Conservation (phyloP, 2,888 invertebrate species). For the Caenorhabditis becei region DNA sequence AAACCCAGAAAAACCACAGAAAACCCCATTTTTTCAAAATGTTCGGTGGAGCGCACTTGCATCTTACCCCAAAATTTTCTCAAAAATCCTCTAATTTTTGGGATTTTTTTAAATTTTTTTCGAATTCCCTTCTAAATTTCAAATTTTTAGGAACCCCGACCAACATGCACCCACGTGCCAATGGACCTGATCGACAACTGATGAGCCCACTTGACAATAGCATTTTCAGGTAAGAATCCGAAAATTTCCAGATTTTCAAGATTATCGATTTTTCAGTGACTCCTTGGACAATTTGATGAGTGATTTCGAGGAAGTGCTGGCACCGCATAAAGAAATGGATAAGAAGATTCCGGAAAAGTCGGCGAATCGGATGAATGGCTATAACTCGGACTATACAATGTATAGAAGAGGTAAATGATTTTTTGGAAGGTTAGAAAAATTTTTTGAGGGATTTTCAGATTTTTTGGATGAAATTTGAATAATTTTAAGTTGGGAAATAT, state of each 20-base stretch:
- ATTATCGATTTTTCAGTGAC: constrained; percentile 62
- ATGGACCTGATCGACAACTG: constrained; percentile 51
- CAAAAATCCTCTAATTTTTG: constrained; percentile 4
- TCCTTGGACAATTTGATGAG: constrained; percentile 79
- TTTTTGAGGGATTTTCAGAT: too few species aligned
- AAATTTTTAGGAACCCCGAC: constrained; percentile 55
- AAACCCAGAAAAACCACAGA: too few species aligned
- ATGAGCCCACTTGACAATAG: constrained; percentile 70
- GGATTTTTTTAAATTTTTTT: neutral
- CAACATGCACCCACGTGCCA: constrained; percentile 38
- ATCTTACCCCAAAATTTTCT: too few species aligned
- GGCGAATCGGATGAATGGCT: constrained; percentile 53
- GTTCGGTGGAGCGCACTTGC: too few species aligned
- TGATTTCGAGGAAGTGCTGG: constrained; percentile 77
- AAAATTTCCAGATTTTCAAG: neutral
- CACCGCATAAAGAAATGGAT: constrained; percentile 36
- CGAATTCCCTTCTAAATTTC: neutral
- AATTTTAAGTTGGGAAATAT: too few species aligned
- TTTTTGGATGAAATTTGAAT: too few species aligned
- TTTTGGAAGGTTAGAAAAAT: too few species aligned
- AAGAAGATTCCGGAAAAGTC: constrained; percentile 34
- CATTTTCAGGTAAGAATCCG: constrained; percentile 62
- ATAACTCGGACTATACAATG: constrained; percentile 68
- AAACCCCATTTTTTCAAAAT: too few species aligned
- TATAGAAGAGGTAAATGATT: constrained; percentile 49